Percentiles rank a stretch among this genome's conserved stretches.
phyloP scores from a whole-genome alignment of 2,797 vertebrate genomes.

The Neopelma chrysocephalum region DNA sequence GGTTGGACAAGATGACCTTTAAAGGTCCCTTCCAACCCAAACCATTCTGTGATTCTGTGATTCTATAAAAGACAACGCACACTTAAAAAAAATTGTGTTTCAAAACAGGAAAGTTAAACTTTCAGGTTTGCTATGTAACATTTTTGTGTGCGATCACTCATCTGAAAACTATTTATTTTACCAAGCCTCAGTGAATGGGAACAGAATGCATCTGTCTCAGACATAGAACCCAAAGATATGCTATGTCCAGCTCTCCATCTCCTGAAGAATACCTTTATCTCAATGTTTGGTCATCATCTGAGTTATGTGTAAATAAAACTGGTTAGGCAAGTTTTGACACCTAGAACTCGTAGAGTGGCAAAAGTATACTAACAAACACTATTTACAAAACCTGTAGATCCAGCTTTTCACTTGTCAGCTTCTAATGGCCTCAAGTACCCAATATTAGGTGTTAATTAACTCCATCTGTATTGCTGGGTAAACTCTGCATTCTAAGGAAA shows the following conservation, averaged over 20 bases:
- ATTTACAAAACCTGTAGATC: neutral
- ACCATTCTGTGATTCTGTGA: neutral
- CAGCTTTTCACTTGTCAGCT: neutral
- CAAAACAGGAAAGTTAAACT: neutral
- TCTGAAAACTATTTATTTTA: neutral
- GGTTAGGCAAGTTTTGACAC: neutral
- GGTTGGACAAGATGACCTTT: neutral
- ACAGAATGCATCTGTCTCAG: neutral
- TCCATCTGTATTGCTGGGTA: neutral
- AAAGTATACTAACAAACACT: neutral
- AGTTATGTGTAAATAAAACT: neutral
- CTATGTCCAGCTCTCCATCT: neutral
- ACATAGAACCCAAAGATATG: neutral
- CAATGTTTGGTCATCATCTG: neutral
- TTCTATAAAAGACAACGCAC: accelerated
- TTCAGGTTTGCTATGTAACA: neutral
- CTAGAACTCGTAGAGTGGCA: neutral
- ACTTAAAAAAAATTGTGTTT: neutral
- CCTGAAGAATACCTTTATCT: neutral
- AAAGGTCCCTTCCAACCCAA: neutral
- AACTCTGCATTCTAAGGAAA: neutral
- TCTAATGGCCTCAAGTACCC: neutral
- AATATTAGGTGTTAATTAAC: neutral
- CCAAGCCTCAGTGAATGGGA: neutral
- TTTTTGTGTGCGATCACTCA: neutral